Base-by-base conservation (phyloP, 2,888 invertebrate species). In the Congeria kusceri region DNA sequence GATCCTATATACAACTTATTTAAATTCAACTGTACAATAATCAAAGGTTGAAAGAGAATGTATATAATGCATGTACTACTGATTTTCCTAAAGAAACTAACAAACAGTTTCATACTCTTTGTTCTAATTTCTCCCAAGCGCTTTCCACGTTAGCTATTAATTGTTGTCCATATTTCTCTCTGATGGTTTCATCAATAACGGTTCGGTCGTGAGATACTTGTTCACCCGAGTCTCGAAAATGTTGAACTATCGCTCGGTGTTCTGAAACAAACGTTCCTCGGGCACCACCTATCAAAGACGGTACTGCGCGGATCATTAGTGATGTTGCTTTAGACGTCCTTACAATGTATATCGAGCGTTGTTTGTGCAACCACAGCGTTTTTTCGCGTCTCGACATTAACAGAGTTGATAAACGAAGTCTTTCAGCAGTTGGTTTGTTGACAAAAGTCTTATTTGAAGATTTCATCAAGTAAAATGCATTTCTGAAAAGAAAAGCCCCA, bases 401-500 rank as follows among this genome's bases (percentile, higher is more conserved):
- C n/a, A 91, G 68, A 13, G 89, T 86, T n/a, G 85, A 76, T 20
- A 86, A 80, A 70, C 82, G 81, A 65, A 77, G 86, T 59, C 83
- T 83, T 56, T 77, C 29, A 1, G 87, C 89, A 1, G 57, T 15
- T 1, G 66, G 64, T 39, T 78, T 80, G 4, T 78, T 79, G 0
- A 68, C 23, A 67, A 82, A 87, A 13, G 27, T 32, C 3, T 49
- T 47, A 20, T 66, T 58, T 15, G 53, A 39, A 89, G 88, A 90
- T 58, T 90, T 89, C 58, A 87, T 89, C 7, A 88, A 74, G 80
- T 89, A 90, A 64, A 90, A 90, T 11, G 84, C 77, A 63, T 86
- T 85, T 44, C 78, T 66, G 44, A 89, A 87, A 28, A 85, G 59
- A 53, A 81, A 89, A 0, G 71, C 77, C 15, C n/a, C 32, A 32